Evolutionary conservation across 2,888 invertebrate species (phyloP).

Genomic region (Tipula confusa): DNA sequence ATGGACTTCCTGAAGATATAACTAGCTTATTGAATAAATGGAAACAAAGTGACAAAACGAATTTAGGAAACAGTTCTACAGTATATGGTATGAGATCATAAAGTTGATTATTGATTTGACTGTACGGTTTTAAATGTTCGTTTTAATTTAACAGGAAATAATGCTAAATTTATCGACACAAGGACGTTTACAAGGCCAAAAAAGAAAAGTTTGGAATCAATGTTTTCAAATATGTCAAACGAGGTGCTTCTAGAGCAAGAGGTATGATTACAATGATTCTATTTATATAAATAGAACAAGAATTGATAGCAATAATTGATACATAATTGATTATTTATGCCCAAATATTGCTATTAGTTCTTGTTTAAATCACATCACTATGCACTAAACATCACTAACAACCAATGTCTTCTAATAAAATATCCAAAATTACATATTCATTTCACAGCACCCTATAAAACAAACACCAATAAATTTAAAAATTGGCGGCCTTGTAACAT

Average conservation of each 20-base stretch:
- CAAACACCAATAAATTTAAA: conserved; percentile 40
- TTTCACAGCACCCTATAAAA: background rate
- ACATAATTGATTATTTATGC: background rate
- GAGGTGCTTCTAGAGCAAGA: background rate
- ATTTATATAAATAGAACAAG: background rate
- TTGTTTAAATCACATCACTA: background rate
- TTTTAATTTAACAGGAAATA: background rate
- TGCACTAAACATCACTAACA: background rate
- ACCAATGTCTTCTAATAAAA: background rate
- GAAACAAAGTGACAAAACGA: conserved; percentile 40
- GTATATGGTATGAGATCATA: background rate
- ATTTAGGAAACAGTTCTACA: background rate
- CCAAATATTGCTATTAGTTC: background rate
- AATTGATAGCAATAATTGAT: background rate
- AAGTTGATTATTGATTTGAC: background rate
- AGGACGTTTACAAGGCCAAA: conserved; percentile 50
- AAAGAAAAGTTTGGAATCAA: conserved; percentile 44
- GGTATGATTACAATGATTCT: background rate
- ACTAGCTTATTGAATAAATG: conserved; percentile 49
- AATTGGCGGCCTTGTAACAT: conserved; percentile 48
- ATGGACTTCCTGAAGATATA: conserved; percentile 42
- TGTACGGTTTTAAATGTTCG: background rate
- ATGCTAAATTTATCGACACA: conserved; percentile 41
- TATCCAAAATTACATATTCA: background rate
- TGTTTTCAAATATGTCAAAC: background rate